phyloP scores from a whole-genome alignment of 2,113 vertebrate genomes.

The Neogale vison region DNA sequence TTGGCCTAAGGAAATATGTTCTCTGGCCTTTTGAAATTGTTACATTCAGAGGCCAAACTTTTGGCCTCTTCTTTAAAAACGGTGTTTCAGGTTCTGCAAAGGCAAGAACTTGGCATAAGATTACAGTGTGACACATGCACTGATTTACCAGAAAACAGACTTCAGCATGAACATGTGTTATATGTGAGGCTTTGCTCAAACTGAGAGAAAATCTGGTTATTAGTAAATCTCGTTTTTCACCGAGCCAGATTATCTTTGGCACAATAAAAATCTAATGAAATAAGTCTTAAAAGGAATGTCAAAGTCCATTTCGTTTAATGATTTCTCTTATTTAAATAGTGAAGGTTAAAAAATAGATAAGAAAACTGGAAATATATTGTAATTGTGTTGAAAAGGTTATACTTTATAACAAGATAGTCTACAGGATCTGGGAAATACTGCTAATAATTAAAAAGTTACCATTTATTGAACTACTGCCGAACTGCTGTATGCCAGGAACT shows the following conservation, averaged over 20 bases:
- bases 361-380: background rate
- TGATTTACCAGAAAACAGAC: slow-evolving; percentile 41
- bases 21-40: slow-evolving; percentile 60
- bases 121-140: background rate
- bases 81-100: slow-evolving; percentile 38
- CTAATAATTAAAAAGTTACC: background rate
- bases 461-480: background rate
- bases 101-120: slow-evolving; percentile 27
- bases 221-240: background rate
- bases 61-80: slow-evolving; percentile 27
- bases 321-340: slow-evolving; percentile 5
- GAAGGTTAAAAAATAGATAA: background rate
- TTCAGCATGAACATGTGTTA: background rate
- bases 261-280: background rate
- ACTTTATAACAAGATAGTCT: background rate
- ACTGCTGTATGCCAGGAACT: background rate
- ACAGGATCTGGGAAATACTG: background rate
- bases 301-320: background rate
- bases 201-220: background rate
- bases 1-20: slow-evolving; percentile 60
- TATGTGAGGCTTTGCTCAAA: background rate
- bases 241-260: background rate
- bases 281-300: background rate
- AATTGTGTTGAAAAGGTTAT: background rate
- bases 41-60: background rate